Evolutionary conservation across 2,888 invertebrate species (phyloP), one percentile per base, ranked within the genome.

Genomic region (Neoscelio sp.): DNA sequence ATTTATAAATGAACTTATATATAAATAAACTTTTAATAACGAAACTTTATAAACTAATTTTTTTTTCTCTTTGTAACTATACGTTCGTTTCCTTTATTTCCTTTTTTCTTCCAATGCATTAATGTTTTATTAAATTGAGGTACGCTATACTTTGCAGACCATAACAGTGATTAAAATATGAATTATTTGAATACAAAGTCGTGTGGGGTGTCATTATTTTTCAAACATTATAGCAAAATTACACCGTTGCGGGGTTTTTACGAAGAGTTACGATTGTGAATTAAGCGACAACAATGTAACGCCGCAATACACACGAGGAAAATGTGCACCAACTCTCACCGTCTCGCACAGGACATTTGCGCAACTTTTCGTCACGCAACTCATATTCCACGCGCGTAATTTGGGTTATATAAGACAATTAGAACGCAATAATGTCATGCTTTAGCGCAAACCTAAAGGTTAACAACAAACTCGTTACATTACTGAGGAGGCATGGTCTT

Each of bases 301-400:
- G 23, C 56, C 50, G 15, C 12, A 30, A 2, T 15, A 33, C 8
- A 60, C 33, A 46, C 18, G 23, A 18, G 28, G 52, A 2, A 65
- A 65, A 65, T 18, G 42, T 65, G 64, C 64, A n/a, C 18, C 23
- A 18, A 44, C 52, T 65, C 65, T 65, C 65, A 65, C 62, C 64
- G 38, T 20, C 3, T 12, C 35, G 6, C 40, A 20, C 26, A 8
- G 26, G 10, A 17, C 38, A 44, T 67, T 67, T 46, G 54, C 26
- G 26, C 44, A 67, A 67, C 35, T 42, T 67, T 65, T 54, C 67
- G 46, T 56, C 67, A 46, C 46, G 67, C 67, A 46, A 56, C 42
- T 33, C 13, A 46, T 23, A 12, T 18, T 44, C 23, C 38, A 13
- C 15, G 44, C 26, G 28, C 17, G 26, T 56, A 35, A 56, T 56